Evolutionary conservation across 2,797 vertebrate species (phyloP), one percentile per base, ranked within the genome.

Genomic region (Melanotaenia nigrans): DNA sequence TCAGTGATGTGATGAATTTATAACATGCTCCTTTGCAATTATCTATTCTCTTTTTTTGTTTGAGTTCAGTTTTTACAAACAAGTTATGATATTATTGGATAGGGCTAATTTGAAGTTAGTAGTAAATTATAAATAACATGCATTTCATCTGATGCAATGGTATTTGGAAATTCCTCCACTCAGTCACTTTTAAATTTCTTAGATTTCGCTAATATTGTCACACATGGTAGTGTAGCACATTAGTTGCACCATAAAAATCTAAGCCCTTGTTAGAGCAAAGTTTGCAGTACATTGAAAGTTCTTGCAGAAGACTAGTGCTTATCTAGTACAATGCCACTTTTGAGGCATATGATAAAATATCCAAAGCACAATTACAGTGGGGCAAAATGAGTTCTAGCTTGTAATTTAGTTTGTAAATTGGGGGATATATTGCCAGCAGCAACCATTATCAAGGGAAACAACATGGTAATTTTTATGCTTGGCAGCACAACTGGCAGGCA

Each of bases 401-500:
- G 66, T 73, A 77, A 83, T 85, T 74, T 72, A 58, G 28, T 75
- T 79, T 78, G 54, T 62, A 78, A 79, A 75, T 81, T 71, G 57
- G 71, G 65, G 70, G 51, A 82, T 78, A 32, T 73, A 57, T 77
- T 69, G 73, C 77, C 68, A 62, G 69, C 54, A 81, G 81, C 75
- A 42, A 13, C 68, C 45, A 75, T 67, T 68, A 80, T 79, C 73
- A 67, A 79, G 65, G 68, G 62, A 79, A 81, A 77, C 77, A 84
- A 77, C 61, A 33, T 63, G 66, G 61, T 57, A 33, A 65, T 86
- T 83, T 75, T 70, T 63, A 68, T 82, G 78, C 81, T 81, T 61
- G 69, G 71, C 57, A 82, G 77, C 82, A 83, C 79, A 63, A 85
- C 74, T 71, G 80, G 71, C 84, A 86, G 78, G 72, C 83, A 67